Evolutionary conservation across 2,888 invertebrate species (phyloP).

Genomic region (Hesperia comma): DNA sequence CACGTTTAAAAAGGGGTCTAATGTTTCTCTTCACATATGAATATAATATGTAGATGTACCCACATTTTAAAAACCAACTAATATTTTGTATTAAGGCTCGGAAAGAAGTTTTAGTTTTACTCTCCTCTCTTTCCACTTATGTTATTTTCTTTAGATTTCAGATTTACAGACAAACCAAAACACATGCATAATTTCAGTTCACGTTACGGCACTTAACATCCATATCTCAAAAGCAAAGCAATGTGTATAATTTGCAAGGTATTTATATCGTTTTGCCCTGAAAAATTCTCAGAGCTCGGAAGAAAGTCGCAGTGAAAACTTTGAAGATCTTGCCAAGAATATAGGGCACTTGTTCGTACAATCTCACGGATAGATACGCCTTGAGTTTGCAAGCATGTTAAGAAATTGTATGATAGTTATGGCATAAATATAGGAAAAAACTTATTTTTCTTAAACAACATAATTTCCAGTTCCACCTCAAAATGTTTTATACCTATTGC

Average conservation of each 20-base stretch:
- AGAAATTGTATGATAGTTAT: no score
- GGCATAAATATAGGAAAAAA: no score
- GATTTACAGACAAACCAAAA: background rate
- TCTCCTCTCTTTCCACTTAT: no score
- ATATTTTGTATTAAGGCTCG: no score
- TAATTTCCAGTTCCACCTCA: no score
- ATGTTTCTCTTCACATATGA: no score
- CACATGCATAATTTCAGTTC: background rate
- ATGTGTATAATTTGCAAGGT: slow-evolving; percentile 25
- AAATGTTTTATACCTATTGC: no score
- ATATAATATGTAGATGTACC: no score
- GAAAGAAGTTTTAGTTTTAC: no score
- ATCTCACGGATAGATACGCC: slow-evolving; percentile 9
- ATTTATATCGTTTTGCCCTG: slow-evolving; percentile 25
- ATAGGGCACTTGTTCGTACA: slow-evolving; percentile 24
- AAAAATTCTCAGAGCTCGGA: slow-evolving; percentile 15
- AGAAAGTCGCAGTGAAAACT: slow-evolving; percentile 23
- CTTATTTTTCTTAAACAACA: no score
- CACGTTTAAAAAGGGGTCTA: no score
- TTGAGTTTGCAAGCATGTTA: background rate
- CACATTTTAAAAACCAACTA: no score
- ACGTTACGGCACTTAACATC: slow-evolving; percentile 19
- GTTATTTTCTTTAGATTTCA: background rate
- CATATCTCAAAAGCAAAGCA: slow-evolving; percentile 19
- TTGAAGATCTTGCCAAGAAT: slow-evolving; percentile 29